Evolutionary conservation across 2,113 vertebrate genomes (phyloP).

Genomic region (Leucosticte australis): DNA sequence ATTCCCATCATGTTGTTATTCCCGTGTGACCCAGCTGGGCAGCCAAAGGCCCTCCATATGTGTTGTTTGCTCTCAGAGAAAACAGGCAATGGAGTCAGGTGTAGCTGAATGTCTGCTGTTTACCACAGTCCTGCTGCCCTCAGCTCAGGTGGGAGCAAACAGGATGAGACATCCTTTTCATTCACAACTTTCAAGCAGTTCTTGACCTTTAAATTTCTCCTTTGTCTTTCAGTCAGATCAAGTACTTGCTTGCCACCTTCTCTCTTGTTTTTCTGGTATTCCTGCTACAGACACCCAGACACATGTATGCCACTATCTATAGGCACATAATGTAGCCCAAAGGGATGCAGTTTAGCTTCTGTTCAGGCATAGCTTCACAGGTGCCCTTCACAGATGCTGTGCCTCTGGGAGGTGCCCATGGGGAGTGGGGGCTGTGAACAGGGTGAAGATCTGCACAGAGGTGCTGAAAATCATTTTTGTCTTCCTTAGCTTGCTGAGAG

Average conservation of each 20-base stretch:
- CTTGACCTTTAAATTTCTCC: background rate
- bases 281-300: background rate
- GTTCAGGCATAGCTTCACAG: background rate
- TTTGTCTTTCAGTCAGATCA: background rate
- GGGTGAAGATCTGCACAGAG: background rate
- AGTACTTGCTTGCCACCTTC: background rate
- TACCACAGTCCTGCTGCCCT: background rate
- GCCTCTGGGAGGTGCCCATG: rapidly evolving
- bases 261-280: background rate
- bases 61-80: background rate
- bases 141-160: background rate
- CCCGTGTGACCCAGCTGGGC: background rate
- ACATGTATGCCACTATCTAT: background rate
- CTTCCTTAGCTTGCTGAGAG: background rate
- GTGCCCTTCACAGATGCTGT: background rate
- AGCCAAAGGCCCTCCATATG: background rate
- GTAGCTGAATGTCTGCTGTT: background rate
- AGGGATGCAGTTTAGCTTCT: background rate
- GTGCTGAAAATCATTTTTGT: background rate
- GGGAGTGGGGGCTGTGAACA: background rate
- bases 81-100: background rate
- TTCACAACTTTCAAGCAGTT: background rate
- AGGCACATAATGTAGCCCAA: background rate
- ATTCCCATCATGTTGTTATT: background rate
- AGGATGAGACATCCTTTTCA: background rate